These are phyloP conservation scores for Lysandra coridon DNA, from an alignment of 2,888 invertebrate species.

Conservation along the genomic window DNA sequence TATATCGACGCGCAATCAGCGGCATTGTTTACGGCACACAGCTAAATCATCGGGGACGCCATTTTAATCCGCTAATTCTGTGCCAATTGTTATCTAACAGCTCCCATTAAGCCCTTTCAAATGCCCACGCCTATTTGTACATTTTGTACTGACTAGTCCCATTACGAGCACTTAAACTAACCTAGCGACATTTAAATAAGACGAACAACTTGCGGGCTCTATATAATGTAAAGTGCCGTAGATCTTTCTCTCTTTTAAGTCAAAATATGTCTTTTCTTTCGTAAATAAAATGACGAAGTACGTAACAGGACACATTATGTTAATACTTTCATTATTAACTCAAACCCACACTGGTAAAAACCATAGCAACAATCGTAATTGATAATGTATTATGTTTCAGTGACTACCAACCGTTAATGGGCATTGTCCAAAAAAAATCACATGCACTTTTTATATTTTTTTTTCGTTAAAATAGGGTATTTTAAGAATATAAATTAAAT, in stretches of 20 bases:
- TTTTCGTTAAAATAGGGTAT: no score
- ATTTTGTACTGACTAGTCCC: background rate
- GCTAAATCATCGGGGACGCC: conserved; percentile 62
- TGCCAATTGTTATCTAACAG: conserved; percentile 27
- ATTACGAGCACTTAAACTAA: background rate
- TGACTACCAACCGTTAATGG: background rate
- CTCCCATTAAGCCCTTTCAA: conserved; percentile 15
- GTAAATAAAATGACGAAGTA: background rate
- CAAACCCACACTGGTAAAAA: no score
- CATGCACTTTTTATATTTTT: no score
- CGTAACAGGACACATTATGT: no score
- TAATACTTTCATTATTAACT: no score
- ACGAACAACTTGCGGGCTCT: background rate
- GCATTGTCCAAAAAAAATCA: no score
- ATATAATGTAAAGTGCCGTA: background rate
- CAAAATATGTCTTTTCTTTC: background rate
- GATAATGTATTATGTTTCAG: no score
- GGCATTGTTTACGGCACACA: conserved; percentile 64
- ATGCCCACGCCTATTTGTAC: background rate
- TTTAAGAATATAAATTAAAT: no score
- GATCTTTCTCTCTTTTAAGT: background rate
- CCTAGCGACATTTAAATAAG: background rate
- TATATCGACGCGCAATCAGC: conserved; percentile 74
- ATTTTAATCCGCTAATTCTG: conserved; percentile 20
- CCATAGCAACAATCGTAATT: no score